phyloP scores from a whole-genome alignment of 2,888 invertebrate species.

The Parochlus steinenii region DNA sequence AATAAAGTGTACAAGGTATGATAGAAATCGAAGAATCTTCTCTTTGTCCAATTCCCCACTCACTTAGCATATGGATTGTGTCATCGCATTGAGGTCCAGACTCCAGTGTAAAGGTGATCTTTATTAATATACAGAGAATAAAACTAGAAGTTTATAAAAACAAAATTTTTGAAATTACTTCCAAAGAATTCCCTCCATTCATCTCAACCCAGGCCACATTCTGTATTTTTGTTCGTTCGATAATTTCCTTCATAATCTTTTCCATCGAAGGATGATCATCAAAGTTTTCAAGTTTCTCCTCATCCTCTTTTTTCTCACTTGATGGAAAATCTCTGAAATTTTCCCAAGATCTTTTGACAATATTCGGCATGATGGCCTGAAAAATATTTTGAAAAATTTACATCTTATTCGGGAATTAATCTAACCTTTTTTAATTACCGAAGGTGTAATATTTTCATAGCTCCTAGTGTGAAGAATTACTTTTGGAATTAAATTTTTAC shows the following conservation, averaged over 20 bases:
- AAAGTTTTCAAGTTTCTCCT: slow-evolving; percentile 9
- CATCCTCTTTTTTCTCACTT: slow-evolving; percentile 15
- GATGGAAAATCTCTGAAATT: slow-evolving; percentile 16
- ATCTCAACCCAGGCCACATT: slow-evolving; percentile 39
- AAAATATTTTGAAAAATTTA: not conserved
- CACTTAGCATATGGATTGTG: slow-evolving; percentile 37
- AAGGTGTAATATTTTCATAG: not conserved
- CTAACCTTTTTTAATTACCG: too few species aligned
- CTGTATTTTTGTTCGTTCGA: slow-evolving; percentile 35
- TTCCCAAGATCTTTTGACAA: too few species aligned
- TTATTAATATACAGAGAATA: slow-evolving; percentile 12
- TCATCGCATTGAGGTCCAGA: slow-evolving; percentile 41
- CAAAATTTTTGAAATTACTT: slow-evolving; percentile 23
- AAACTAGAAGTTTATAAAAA: not conserved
- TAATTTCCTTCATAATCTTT: slow-evolving; percentile 34
- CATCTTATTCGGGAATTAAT: not conserved
- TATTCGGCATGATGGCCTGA: not conserved
- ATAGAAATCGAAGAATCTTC: slow-evolving; percentile 42
- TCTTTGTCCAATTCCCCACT: slow-evolving; percentile 42
- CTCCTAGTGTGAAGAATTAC: not conserved
- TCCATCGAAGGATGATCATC: slow-evolving; percentile 23
- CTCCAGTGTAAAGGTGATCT: slow-evolving; percentile 42
- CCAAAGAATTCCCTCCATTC: slow-evolving; percentile 34
- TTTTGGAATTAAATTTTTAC: not conserved
- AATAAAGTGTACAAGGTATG: slow-evolving; percentile 44